Evolutionary conservation across 2,888 invertebrate species (phyloP).

Genomic region (Mythimna impura): DNA sequence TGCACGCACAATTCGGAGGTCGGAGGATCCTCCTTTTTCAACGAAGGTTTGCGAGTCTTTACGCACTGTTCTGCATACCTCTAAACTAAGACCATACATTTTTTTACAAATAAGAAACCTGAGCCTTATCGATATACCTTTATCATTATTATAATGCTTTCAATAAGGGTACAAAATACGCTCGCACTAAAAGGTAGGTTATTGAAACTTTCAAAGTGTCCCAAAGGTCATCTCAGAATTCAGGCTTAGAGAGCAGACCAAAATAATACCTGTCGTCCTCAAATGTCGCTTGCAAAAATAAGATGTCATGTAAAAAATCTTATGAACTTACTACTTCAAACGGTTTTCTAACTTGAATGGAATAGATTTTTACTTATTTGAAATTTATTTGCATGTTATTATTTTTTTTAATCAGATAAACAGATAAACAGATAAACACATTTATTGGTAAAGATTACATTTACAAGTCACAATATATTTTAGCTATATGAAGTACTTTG

Average conservation of each 20-base stretch:
- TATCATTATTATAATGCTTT: slow-evolving; percentile 1
- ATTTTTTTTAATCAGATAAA: background rate
- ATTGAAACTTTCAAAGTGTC: slow-evolving; percentile 23
- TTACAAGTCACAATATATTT: too few species aligned
- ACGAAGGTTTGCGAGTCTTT: too few species aligned
- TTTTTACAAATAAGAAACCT: slow-evolving; percentile 1
- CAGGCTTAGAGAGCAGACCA: slow-evolving; percentile 3
- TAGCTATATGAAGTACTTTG: too few species aligned
- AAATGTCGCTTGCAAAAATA: slow-evolving; percentile 38
- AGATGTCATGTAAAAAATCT: slow-evolving; percentile 15
- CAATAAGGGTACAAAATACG: slow-evolving; percentile 12
- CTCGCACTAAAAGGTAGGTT: slow-evolving; percentile 2
- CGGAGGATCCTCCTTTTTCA: too few species aligned
- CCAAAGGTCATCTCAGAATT: slow-evolving; percentile 40
- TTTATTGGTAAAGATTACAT: too few species aligned
- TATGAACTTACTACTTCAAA: slow-evolving; percentile 21
- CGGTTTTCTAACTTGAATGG: background rate
- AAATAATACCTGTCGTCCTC: slow-evolving; percentile 46
- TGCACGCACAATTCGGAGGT: too few species aligned
- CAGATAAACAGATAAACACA: too few species aligned
- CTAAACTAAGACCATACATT: background rate
- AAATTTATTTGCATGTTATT: too few species aligned
- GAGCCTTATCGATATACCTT: background rate
- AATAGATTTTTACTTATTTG: background rate
- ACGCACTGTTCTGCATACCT: too few species aligned